Conservation (phyloP, 2,113 vertebrate genomes). For the Scytalopus superciliaris region DNA sequence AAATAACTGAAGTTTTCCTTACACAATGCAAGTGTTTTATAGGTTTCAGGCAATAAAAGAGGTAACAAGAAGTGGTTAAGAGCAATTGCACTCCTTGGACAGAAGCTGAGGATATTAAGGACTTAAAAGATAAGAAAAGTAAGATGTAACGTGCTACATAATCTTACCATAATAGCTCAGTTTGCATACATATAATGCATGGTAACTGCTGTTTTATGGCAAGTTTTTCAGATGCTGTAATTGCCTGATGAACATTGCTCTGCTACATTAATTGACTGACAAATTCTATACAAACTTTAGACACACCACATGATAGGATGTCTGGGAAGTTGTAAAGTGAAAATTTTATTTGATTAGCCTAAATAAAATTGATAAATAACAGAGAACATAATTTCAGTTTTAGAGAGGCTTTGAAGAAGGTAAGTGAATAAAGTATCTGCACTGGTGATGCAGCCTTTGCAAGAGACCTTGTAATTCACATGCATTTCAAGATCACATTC, state of each 20-base stretch:
- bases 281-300: not conserved
- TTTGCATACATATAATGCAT: not conserved
- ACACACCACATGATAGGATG: not conserved
- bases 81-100: not conserved
- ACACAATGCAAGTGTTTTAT: not conserved
- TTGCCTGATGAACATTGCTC: not conserved
- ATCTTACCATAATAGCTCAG: not conserved
- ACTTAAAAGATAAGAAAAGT: not conserved
- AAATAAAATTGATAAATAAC: not conserved
- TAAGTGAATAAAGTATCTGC: not conserved
- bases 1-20: not conserved
- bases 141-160: not conserved
- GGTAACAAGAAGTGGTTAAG: not conserved
- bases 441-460: not conserved
- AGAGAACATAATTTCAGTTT: not conserved
- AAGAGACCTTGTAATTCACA: fast-evolving
- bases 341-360: not conserved
- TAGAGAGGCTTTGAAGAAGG: not conserved
- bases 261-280: not conserved
- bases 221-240: not conserved
- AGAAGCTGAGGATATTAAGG: not conserved
- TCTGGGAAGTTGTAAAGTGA: not conserved
- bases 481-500: not conserved
- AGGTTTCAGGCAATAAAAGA: not conserved
- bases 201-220: not conserved